These are phyloP conservation scores for Sciurus carolinensis DNA, from an alignment of 2,797 vertebrate genomes.

Conservation along the genomic window DNA sequence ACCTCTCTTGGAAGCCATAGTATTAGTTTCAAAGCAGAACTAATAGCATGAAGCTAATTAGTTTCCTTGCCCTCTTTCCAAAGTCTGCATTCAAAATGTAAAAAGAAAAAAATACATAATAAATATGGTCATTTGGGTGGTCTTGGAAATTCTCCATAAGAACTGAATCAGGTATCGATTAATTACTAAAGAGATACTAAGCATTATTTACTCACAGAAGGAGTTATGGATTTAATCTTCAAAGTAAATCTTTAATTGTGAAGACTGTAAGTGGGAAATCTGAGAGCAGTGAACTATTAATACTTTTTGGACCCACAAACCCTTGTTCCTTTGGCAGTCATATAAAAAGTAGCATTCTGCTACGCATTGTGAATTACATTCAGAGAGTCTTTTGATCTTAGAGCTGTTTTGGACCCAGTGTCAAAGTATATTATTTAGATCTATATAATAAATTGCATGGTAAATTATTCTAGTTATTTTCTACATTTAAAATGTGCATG, in stretches of 20 bases:
- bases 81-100: slow-evolving; percentile 1
- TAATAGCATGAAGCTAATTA: not conserved
- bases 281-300: slow-evolving; percentile 21
- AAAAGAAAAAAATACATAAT: not conserved
- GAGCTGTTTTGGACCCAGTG: not conserved
- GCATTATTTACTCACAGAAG: slow-evolving; percentile 46
- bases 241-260: slow-evolving; percentile 67
- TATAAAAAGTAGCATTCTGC: not conserved
- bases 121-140: not conserved
- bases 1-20: not conserved
- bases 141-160: slow-evolving; percentile 18
- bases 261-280: slow-evolving; percentile 4
- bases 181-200: not conserved
- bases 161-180: slow-evolving; percentile 20
- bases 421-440: not conserved
- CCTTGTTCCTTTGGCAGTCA: slow-evolving; percentile 20
- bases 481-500: not conserved
- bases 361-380: not conserved
- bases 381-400: slow-evolving; percentile 7
- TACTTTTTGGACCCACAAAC: not conserved
- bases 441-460: not conserved
- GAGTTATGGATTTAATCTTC: slow-evolving; percentile 62
- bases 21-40: not conserved
- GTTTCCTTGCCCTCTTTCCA: not conserved
- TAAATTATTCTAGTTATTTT: not conserved